Conservation (phyloP, 2,888 invertebrate genomes). For the Leptopilina myrica region DNA sequence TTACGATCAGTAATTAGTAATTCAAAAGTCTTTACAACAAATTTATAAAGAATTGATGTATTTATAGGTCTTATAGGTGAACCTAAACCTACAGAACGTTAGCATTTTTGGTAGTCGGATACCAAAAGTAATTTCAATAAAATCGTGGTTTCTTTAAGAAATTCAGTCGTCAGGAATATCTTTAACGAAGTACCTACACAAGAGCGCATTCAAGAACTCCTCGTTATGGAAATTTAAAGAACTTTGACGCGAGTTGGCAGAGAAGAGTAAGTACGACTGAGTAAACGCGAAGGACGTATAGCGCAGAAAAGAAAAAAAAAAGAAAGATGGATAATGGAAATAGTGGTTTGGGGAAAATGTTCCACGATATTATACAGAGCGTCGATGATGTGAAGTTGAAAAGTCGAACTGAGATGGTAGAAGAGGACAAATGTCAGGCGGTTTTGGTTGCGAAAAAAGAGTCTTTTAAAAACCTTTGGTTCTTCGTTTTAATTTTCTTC, state of each 20-base stretch:
- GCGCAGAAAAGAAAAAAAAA: slow-evolving; percentile 37
- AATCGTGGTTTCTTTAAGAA: slow-evolving; percentile 7
- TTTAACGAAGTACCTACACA: slow-evolving; percentile 45
- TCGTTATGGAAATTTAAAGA: slow-evolving; percentile 68
- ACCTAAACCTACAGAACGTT: not conserved
- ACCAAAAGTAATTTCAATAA: not conserved
- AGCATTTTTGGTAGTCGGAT: not conserved
- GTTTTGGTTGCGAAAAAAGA: slow-evolving; percentile 17
- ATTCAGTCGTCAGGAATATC: slow-evolving; percentile 53
- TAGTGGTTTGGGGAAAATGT: slow-evolving; percentile 41
- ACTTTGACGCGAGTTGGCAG: slow-evolving; percentile 49
- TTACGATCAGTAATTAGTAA: too few relatives aligned
- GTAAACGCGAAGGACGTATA: slow-evolving; percentile 40
- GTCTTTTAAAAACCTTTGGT: slow-evolving; percentile 68
- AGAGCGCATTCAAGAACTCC: slow-evolving; percentile 53
- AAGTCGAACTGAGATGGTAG: slow-evolving; percentile 41
- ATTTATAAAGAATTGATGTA: too few relatives aligned
- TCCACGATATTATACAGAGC: slow-evolving; percentile 55
- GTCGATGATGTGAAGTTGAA: slow-evolving; percentile 32
- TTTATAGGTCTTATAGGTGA: too few relatives aligned
- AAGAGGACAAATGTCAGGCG: slow-evolving; percentile 27
- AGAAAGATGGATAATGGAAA: slow-evolving; percentile 35
- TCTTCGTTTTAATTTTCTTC: slow-evolving; percentile 76
- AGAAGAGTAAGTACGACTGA: slow-evolving; percentile 35
- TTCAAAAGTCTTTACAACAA: too few relatives aligned